Percentiles rank a stretch among this genome's conserved stretches.
Evolutionary conservation across 2,888 invertebrate genomes (phyloP).

Genomic region (Dioctria linearis): DNA sequence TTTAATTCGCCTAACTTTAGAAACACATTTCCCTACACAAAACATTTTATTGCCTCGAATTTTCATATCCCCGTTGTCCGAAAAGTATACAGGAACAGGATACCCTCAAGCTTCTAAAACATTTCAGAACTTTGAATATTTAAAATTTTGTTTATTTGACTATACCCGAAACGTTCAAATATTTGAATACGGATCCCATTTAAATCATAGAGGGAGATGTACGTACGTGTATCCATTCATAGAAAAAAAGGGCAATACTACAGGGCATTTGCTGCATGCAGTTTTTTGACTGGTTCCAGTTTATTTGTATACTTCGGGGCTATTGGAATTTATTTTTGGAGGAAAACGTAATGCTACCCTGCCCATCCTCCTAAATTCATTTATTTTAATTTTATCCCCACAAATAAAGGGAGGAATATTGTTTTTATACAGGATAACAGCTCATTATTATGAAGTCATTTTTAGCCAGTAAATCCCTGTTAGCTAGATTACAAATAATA

Average conservation of each 20-base stretch:
- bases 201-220: background rate
- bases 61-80: too few species aligned
- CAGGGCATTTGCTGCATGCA: background rate
- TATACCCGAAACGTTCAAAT: background rate
- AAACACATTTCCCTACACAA: background rate
- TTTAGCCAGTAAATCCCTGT: constrained; percentile 18
- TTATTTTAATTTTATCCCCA: too few species aligned
- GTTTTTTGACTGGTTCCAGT: background rate
- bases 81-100: too few species aligned
- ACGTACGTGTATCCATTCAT: too few species aligned
- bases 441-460: constrained; percentile 20
- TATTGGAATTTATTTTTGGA: constrained; percentile 23
- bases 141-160: background rate
- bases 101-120: background rate
- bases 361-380: too few species aligned
- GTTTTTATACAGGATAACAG: constrained; percentile 21
- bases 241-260: background rate
- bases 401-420: background rate
- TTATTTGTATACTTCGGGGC: background rate
- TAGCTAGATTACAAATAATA: background rate
- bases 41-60: background rate
- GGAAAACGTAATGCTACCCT: constrained; percentile 14
- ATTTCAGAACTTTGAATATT: constrained; percentile 24
- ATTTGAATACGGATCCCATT: constrained; percentile 17
- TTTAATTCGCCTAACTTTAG: background rate